Conservation (phyloP, 2,113 vertebrate species). For the Ibidorhyncha struthersii region DNA sequence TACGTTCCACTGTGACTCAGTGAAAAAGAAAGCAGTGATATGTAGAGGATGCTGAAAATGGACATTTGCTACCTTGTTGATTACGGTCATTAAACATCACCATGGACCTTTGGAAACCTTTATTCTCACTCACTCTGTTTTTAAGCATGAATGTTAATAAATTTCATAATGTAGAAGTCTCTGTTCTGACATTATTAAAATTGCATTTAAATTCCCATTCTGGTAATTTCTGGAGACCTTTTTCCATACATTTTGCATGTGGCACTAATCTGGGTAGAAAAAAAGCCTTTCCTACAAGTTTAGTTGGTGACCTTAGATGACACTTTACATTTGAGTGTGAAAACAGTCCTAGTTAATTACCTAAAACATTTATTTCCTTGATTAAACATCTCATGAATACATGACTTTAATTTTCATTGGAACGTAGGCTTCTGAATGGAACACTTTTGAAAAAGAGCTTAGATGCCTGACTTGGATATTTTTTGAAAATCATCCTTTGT, state of each 20-base stretch:
- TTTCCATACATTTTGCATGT: not conserved
- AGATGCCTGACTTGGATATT: not conserved
- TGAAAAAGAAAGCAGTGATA: not conserved
- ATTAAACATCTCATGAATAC: not conserved
- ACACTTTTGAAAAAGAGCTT: not conserved
- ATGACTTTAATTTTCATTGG: not conserved
- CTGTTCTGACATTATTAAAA: not conserved
- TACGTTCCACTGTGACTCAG: not conserved
- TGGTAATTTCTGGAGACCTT: not conserved
- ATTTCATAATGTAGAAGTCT: not conserved
- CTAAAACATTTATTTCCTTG: not conserved
- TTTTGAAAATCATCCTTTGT: conserved; percentile 9
- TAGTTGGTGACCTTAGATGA: not conserved
- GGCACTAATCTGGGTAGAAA: not conserved
- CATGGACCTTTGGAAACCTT: not conserved
- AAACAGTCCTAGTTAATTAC: not conserved
- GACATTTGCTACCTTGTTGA: not conserved
- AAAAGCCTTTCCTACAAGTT: not conserved
- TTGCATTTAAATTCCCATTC: not conserved
- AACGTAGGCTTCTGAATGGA: not conserved
- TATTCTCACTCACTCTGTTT: not conserved
- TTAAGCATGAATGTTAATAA: not conserved
- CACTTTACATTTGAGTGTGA: not conserved
- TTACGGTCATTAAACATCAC: not conserved
- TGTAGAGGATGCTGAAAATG: not conserved